Percentiles rank a stretch among this genome's conserved stretches.
Conservation (phyloP, 1,140 invertebrate species). For the Triops longicaudatus region DNA sequence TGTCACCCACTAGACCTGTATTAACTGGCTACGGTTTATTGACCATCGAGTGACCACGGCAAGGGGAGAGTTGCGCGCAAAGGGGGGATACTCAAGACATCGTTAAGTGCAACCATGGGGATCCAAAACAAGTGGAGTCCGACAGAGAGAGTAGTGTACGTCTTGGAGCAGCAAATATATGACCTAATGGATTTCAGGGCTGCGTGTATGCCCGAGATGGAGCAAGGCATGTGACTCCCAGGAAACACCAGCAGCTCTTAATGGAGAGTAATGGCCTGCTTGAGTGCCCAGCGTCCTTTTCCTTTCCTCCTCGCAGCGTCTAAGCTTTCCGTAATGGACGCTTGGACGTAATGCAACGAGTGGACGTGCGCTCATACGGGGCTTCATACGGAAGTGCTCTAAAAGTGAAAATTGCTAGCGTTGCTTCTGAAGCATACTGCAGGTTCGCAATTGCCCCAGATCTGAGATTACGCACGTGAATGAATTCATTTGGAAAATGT, state of each 20-base stretch:
- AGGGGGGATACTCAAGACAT: neutral
- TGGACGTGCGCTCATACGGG: neutral
- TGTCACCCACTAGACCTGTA: neutral
- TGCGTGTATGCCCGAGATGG: neutral
- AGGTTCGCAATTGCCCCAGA: neutral
- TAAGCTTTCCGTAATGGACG: neutral
- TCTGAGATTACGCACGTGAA: too few species aligned
- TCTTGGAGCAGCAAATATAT: neutral
- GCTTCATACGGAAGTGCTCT: neutral
- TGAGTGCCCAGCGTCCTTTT: slow-evolving; percentile 4
- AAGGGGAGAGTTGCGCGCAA: neutral
- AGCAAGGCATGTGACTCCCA: neutral
- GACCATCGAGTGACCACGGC: neutral
- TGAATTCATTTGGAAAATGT: too few species aligned
- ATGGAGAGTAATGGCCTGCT: slow-evolving; percentile 6
- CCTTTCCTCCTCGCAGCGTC: neutral
- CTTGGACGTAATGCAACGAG: neutral
- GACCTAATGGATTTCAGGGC: neutral
- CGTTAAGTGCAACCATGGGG: neutral
- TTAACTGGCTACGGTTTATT: neutral
- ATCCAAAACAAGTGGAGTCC: neutral
- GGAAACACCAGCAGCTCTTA: slow-evolving; percentile 14
- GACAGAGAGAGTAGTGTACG: neutral
- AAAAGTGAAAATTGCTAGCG: neutral
- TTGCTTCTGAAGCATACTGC: neutral